These are phyloP conservation scores for Sparus aurata DNA, from an alignment of 2,797 vertebrate genomes.

Conservation along the genomic window DNA sequence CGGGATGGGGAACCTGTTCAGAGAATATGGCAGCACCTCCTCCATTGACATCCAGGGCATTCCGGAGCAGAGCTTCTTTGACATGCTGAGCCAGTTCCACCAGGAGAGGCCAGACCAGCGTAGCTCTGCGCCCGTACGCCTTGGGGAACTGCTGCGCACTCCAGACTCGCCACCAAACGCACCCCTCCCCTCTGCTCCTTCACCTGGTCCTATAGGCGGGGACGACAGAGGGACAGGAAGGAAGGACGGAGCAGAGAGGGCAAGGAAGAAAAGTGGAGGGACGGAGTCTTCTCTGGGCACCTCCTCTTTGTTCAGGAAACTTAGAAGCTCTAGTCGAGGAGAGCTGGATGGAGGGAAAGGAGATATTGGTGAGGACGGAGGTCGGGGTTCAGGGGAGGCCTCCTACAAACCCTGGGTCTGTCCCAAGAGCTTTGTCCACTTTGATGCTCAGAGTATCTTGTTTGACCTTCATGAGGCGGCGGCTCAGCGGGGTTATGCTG, in stretches of 20 bases:
- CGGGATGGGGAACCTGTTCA: constrained; percentile 84
- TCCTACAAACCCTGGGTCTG: constrained; percentile 88
- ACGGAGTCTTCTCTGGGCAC: constrained; percentile 88
- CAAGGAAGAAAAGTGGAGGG: constrained; percentile 87
- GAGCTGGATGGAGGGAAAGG: constrained; percentile 83
- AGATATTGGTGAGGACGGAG: constrained; percentile 81
- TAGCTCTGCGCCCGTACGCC: constrained; percentile 71
- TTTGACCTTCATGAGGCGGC: constrained; percentile 92
- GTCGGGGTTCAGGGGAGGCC: constrained; percentile 61
- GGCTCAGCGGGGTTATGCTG: constrained; percentile 80
- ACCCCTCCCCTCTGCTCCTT: constrained; percentile 62
- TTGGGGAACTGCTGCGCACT: constrained; percentile 81
- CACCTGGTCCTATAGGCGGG: constrained; percentile 62
- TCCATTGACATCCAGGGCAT: constrained; percentile 95
- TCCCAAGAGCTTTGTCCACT: constrained; percentile 92
- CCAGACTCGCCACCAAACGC: constrained; percentile 59
- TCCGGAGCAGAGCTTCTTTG: constrained; percentile 93
- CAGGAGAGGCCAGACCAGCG: constrained; percentile 86
- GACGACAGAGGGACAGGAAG: constrained; percentile 70
- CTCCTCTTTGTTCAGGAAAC: constrained; percentile 92
- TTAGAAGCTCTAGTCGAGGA: constrained; percentile 82
- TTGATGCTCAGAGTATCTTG: constrained; percentile 92
- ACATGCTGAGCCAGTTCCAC: constrained; percentile 92
- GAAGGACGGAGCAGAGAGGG: constrained; percentile 82
- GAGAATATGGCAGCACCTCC: constrained; percentile 96